Evolutionary conservation across 2,113 vertebrate species (phyloP).

Genomic region (Chelonoidis abingdonii): DNA sequence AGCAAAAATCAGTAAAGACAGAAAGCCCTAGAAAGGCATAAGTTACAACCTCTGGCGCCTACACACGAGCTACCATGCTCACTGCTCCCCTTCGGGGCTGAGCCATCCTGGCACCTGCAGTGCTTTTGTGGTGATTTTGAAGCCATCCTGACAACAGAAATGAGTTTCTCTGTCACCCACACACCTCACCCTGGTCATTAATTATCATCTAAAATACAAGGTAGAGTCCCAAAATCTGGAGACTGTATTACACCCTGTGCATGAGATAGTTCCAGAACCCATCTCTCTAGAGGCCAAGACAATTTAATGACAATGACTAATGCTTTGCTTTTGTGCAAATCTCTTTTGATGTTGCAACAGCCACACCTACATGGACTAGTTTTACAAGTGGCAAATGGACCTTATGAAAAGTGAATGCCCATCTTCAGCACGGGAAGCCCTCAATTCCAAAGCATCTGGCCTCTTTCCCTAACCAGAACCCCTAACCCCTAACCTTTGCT

Average conservation of each 20-base stretch:
- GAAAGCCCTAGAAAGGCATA: background rate
- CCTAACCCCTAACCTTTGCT: background rate
- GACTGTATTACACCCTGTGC: background rate
- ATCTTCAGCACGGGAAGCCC: accelerated
- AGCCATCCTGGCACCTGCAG: background rate
- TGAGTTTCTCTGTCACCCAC: background rate
- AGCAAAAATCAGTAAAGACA: background rate
- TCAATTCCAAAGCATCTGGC: background rate
- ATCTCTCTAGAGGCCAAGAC: background rate
- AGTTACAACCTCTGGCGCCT: background rate
- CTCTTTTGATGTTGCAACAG: background rate
- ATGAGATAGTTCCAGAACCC: background rate
- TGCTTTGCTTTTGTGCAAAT: background rate
- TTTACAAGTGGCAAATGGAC: background rate
- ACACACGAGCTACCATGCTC: background rate
- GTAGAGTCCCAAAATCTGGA: background rate
- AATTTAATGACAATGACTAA: background rate
- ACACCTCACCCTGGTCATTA: background rate
- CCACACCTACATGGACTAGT: background rate
- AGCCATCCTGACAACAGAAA: background rate
- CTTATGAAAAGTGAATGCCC: background rate
- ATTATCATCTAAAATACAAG: background rate
- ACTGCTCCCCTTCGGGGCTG: background rate
- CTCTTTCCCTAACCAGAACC: background rate
- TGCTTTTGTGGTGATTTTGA: background rate